Evolutionary conservation across 2,113 vertebrate genomes (phyloP), one percentile per base, ranked within the genome.

Genomic region (Burhinus bistriatus): DNA sequence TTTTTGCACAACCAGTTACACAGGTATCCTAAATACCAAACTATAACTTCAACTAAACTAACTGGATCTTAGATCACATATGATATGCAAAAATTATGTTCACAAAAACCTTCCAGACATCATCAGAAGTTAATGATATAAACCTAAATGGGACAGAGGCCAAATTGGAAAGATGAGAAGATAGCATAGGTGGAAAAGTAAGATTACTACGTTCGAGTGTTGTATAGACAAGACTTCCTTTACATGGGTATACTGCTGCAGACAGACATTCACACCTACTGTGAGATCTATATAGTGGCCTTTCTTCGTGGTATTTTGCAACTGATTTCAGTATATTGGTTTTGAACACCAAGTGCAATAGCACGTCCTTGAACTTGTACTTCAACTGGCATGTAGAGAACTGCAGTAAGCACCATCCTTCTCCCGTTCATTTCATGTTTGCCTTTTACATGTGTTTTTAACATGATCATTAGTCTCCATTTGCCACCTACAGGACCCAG

Each of bases 1-100:
- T 1, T 95, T 96, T 85, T 86, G 82, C 51, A 83, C 62, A 86
- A 85, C 71, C 75, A 92, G 90, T 94, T 90, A 88, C 90, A 66
- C 87, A 83, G 36, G 90, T 88, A 86, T 87, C 45, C 36, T 80
- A 72, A 93, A 87, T 26, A 61, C 36, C 27, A 65, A 91, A 91
- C 21, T 69, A n/a, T 26, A 85, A 45, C 58, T 94, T 85, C 52
- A 57, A 13, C 55, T 83, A 59, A 92, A 58, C 42, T 68, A 83
- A 91, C 21, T 21, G 69, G 65, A 87, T 96, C 59, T 91, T 55
- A 78, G 87, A 87, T 93, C 20, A 42, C 7, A 3, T 58, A 34
- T 0, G 32, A 91, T 80, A 95, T 45, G 66, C 77, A 89, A 90
- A 87, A 76, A 26, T n/a, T 65, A 21, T 30, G 34, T 61, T 91